Evolutionary conservation across 1,140 invertebrate species (phyloP).

Genomic region (Chrysoperla carnea): DNA sequence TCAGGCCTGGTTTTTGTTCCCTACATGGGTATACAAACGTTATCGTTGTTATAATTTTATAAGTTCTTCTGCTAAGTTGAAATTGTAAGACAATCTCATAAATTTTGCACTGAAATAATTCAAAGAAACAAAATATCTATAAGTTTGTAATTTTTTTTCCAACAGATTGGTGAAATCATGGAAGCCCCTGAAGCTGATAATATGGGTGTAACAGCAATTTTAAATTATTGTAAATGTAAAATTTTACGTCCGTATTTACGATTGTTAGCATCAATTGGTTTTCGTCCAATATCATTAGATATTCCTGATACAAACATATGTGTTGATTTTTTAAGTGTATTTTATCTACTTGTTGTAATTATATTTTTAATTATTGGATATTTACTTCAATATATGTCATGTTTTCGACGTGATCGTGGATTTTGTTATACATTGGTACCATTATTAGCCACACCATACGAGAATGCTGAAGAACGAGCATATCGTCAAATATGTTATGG

Average conservation of each 20-base stretch:
- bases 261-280: constrained; percentile 50
- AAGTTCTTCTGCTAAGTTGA: too few species aligned
- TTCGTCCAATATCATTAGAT: constrained; percentile 47
- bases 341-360: constrained; percentile 47
- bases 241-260: constrained; percentile 56
- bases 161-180: constrained; percentile 41
- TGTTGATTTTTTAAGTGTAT: constrained; percentile 37
- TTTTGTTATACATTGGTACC: constrained; percentile 41
- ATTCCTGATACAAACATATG: constrained; percentile 32
- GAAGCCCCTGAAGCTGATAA: constrained; percentile 43
- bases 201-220: constrained; percentile 52
- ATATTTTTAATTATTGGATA: constrained; percentile 49
- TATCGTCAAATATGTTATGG: constrained; percentile 45
- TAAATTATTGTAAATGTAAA: constrained; percentile 62
- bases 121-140: too few species aligned
- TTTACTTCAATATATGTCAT: constrained; percentile 54
- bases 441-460: constrained; percentile 19
- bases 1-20: too few species aligned
- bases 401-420: constrained; percentile 55
- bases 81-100: too few species aligned
- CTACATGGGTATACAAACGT: too few species aligned
- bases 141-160: too few species aligned
- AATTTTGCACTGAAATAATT: too few species aligned
- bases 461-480: constrained; percentile 20
- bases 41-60: too few species aligned